A percentile compares a stretch with the other conserved stretches of the same genome.
Evolutionary conservation across 2,113 vertebrate species (phyloP).

Genomic region (Sterna hirundo): DNA sequence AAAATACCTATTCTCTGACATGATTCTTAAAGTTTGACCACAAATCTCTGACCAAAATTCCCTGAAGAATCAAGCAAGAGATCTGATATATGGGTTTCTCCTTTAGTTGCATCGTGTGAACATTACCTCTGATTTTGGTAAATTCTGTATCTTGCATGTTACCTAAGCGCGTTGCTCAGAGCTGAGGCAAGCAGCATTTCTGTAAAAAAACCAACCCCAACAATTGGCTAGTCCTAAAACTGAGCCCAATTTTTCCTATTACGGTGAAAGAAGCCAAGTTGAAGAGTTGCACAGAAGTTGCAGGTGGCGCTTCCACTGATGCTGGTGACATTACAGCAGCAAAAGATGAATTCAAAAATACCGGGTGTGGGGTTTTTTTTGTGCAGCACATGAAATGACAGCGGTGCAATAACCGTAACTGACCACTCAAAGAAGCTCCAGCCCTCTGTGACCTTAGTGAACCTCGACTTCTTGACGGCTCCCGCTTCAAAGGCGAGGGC

Average conservation of each 20-base stretch:
- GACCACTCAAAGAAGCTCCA: background rate
- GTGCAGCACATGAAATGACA: background rate
- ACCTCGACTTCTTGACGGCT: background rate
- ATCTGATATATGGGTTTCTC: background rate
- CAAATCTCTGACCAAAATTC: background rate
- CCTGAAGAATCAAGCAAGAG: background rate
- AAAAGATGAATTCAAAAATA: background rate
- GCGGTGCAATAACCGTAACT: background rate
- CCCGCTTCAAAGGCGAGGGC: accelerated
- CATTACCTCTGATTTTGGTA: background rate
- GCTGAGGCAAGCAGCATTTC: background rate
- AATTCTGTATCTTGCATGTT: background rate
- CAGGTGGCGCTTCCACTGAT: background rate
- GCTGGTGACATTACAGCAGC: background rate
- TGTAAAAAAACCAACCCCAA: background rate
- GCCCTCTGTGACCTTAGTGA: background rate
- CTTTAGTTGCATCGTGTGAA: accelerated
- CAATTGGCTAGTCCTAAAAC: background rate
- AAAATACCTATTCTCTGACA: background rate
- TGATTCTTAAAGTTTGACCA: background rate
- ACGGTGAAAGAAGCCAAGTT: background rate
- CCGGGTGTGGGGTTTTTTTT: background rate
- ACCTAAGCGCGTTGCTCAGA: background rate
- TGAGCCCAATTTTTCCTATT: background rate
- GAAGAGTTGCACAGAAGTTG: background rate